Conservation (phyloP, 2,797 vertebrate species). For the Anomalospiza imberbis region DNA sequence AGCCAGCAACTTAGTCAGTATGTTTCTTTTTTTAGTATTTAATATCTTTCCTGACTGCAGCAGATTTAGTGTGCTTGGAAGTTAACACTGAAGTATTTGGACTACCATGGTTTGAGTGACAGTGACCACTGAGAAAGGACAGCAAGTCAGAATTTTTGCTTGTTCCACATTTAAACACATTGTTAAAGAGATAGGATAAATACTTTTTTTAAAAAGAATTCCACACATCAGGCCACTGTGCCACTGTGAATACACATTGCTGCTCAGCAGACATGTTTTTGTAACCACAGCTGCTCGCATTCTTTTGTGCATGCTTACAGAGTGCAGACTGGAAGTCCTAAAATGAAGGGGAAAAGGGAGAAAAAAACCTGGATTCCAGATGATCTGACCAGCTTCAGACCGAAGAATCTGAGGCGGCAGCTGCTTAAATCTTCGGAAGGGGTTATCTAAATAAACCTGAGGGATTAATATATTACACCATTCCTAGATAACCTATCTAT, state of each 20-base stretch:
- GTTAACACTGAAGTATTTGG: not conserved
- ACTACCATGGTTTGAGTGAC: not conserved
- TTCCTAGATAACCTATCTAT: conserved; percentile 19
- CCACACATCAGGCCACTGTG: not conserved
- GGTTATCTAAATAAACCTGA: conserved; percentile 7
- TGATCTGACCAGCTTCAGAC: not conserved
- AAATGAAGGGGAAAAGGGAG: not conserved
- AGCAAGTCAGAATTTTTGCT: not conserved
- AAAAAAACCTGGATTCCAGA: not conserved
- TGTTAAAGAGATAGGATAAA: not conserved
- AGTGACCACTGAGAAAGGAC: not conserved
- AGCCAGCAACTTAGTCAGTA: not conserved
- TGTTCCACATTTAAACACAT: not conserved
- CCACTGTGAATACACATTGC: not conserved
- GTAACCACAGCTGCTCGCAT: not conserved
- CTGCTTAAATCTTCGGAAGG: not conserved
- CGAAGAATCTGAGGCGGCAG: not conserved
- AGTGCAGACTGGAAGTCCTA: not conserved
- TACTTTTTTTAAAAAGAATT: not conserved
- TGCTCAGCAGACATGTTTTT: not conserved
- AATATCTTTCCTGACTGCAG: not conserved
- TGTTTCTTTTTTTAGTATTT: conserved; percentile 11
- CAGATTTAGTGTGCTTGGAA: not conserved
- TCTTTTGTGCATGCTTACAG: not conserved
- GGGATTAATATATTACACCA: not conserved